Conservation (phyloP, 1,140 invertebrate species). For the Saxidomus purpurata region DNA sequence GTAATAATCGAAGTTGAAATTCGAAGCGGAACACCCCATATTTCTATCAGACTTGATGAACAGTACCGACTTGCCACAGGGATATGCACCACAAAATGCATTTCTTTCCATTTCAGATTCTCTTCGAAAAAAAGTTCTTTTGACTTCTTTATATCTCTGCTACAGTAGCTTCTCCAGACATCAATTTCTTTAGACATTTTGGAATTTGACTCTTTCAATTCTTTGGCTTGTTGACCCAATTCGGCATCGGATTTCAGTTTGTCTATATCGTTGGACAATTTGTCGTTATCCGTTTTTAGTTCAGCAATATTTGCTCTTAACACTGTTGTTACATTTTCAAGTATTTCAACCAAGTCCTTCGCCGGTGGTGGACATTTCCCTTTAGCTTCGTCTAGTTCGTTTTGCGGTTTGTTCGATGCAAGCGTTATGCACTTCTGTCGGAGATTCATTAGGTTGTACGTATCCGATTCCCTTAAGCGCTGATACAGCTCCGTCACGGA, state of each 20-base stretch:
- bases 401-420: not conserved
- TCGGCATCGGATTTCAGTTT: not conserved
- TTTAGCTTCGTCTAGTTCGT: not conserved
- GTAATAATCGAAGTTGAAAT: not conserved
- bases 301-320: not conserved
- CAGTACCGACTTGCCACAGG: not conserved
- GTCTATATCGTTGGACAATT: not conserved
- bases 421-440: not conserved
- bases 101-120: not conserved
- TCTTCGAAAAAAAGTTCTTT: not conserved
- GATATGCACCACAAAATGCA: not conserved
- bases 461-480: not conserved
- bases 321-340: not conserved
- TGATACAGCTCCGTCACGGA: not conserved
- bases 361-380: not conserved
- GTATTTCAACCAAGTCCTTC: not conserved
- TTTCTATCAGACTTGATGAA: not conserved
- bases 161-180: not conserved
- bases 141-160: not conserved
- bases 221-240: not conserved
- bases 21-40: not conserved
- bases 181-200: not conserved
- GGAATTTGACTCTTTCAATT: not conserved
- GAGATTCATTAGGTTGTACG: not conserved
- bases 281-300: not conserved